Base-by-base conservation (phyloP, 2,113 vertebrate genomes). In the Thryonomys swinderianus region DNA sequence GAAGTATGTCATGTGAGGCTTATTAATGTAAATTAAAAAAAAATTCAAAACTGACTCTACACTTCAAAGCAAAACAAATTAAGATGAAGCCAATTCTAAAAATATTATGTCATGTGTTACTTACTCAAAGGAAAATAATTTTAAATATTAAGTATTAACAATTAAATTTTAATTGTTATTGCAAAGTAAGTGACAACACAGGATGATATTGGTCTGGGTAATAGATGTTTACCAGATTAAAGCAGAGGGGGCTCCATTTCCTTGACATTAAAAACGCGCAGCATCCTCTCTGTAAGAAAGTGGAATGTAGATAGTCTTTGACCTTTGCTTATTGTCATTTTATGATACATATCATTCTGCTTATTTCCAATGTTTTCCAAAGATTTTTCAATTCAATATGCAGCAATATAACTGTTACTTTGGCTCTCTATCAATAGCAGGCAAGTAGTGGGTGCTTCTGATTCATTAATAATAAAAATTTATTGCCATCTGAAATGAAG, bases 141-240 rank as follows among this genome's bases (percentile, higher is more conserved):
- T 21, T 59, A 69, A n/a, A n/a, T n/a, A n/a, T n/a, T n/a, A n/a
- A n/a, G n/a, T n/a, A n/a, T n/a, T n/a, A n/a, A n/a, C n/a, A n/a
- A 61, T 18, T 84, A 48, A 92, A 78, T 78, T 84, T 90, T 17
- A 55, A 48, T 30, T 45, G 2, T 8, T 85, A 27, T 32, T 53
- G 32, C 4, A 57, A 1, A 42, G 2, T 3, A 67, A 57, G 37
- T 67, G 64, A 18, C 73, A 57, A n/a, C n/a, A n/a, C n/a, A n/a
- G n/a, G n/a, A n/a, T n/a, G 5, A 73, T 34, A 1, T 51, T 53
- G 0, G 1, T 37, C 2, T 5, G 1, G 7, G 7, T 25, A 9
- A 11, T 17, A 23, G 9, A 16, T 40, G 2, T 61, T 40, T 66
- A 6, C 1, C 5, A 32, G 3, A 71, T 3, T 37, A 4, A 69